Evolutionary conservation across 2,113 vertebrate species (phyloP).

Genomic region (Xenopus tropicalis): UCB_Xtro_10.0 CM004443.2:210816001-210816500

Average conservation of each 20-base stretch:
- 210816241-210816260: conserved; percentile 75
- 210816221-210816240: conserved; percentile 76
- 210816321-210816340: conserved; percentile 87
- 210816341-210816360: conserved; percentile 73
- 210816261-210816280: conserved; percentile 85
- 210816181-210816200: conserved; percentile 48
- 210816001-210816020: conserved; percentile 80
- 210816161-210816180: conserved; percentile 41
- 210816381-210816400: conserved; percentile 85
- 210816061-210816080: conserved; percentile 77
- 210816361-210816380: conserved; percentile 70
- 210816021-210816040: conserved; percentile 82
- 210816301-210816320: conserved; percentile 90
- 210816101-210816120: conserved; percentile 63
- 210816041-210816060: conserved; percentile 80
- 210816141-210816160: conserved; percentile 50
- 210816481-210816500: conserved; percentile 60
- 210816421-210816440: conserved; percentile 97
- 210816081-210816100: conserved; percentile 79
- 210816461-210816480: conserved; percentile 72
- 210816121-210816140: conserved; percentile 53
- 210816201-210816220: conserved; percentile 62
- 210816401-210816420: conserved; percentile 91
- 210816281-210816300: conserved; percentile 64
- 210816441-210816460: conserved; percentile 88